Evolutionary conservation across 2,888 invertebrate species (phyloP).

Genomic region (Julus scanicus): DNA sequence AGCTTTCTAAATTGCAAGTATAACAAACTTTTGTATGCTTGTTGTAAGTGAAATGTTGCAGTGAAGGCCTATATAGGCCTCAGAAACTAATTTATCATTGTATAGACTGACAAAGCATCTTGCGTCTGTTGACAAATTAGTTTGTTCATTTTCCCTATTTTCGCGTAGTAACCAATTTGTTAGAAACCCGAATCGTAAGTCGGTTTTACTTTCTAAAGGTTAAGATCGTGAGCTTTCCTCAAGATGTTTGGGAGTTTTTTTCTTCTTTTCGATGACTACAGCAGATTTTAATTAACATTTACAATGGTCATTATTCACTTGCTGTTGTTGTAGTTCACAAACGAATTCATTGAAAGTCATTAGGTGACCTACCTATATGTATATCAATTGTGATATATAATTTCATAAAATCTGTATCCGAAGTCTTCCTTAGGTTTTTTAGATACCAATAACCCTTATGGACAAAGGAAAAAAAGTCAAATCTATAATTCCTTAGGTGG

Average conservation of each 20-base stretch:
- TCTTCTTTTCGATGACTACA: not conserved
- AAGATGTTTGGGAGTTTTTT: not conserved
- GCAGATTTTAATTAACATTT: not conserved
- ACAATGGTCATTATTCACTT: not conserved
- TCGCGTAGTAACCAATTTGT: not conserved
- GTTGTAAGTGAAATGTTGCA: slow-evolving; percentile 35
- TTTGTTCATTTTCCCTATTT: not conserved
- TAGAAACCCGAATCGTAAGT: not conserved
- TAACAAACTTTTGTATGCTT: not conserved
- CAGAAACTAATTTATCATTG: slow-evolving; percentile 19
- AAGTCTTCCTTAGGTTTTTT: too few relatives aligned
- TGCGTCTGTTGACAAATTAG: slow-evolving; percentile 24
- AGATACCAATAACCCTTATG: too few relatives aligned
- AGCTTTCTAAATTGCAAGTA: not conserved
- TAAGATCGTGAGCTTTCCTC: not conserved
- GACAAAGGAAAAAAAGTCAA: too few relatives aligned
- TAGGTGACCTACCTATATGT: too few relatives aligned
- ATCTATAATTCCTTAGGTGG: too few relatives aligned
- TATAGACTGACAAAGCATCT: slow-evolving; percentile 27
- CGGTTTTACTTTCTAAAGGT: not conserved
- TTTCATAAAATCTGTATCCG: too few relatives aligned
- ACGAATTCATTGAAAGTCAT: too few relatives aligned
- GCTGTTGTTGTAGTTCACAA: too few relatives aligned
- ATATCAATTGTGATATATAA: too few relatives aligned
- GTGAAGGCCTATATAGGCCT: not conserved